Percentiles rank a stretch among this genome's conserved stretches.
phyloP scores from a whole-genome alignment of 2,113 vertebrate species.

The Plotosus lineatus region DNA sequence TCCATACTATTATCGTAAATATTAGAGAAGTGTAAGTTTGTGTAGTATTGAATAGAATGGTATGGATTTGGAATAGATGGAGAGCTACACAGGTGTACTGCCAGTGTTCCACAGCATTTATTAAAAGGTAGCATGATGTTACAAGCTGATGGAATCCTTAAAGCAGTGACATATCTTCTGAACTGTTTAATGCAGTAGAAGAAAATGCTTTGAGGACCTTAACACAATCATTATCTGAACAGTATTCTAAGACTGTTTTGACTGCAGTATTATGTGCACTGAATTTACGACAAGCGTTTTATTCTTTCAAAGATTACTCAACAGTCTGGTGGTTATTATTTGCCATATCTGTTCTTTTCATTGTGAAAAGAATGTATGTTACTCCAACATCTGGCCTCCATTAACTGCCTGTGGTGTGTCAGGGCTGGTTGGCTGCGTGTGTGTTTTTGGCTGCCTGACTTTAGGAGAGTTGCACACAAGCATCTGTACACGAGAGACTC shows the following conservation, averaged over 20 bases:
- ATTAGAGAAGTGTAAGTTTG: too few species aligned
- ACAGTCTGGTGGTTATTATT: neutral
- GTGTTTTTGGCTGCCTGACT: slow-evolving; percentile 43
- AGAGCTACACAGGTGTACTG: too few species aligned
- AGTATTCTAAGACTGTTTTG: neutral
- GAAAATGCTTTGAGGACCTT: neutral
- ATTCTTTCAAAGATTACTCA: neutral
- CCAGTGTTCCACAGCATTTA: too few species aligned
- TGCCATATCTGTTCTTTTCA: slow-evolving; percentile 34
- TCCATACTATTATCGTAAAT: too few species aligned
- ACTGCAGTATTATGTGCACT: neutral
- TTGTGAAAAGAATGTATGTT: slow-evolving; percentile 66
- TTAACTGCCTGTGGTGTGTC: slow-evolving; percentile 76
- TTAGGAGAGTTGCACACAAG: slow-evolving; percentile 37
- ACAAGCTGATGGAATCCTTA: neutral
- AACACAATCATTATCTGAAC: too few species aligned
- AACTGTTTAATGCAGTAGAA: neutral
- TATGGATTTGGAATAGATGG: too few species aligned
- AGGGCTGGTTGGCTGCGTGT: slow-evolving; percentile 51
- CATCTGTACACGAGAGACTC: slow-evolving; percentile 6
- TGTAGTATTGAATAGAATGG: too few species aligned
- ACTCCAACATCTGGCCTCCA: slow-evolving; percentile 85
- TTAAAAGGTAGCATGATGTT: too few species aligned
- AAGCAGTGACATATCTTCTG: neutral
- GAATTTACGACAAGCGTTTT: neutral